phyloP scores from a whole-genome alignment of 2,888 invertebrate species.

The Lycophotia porphyrea region DNA sequence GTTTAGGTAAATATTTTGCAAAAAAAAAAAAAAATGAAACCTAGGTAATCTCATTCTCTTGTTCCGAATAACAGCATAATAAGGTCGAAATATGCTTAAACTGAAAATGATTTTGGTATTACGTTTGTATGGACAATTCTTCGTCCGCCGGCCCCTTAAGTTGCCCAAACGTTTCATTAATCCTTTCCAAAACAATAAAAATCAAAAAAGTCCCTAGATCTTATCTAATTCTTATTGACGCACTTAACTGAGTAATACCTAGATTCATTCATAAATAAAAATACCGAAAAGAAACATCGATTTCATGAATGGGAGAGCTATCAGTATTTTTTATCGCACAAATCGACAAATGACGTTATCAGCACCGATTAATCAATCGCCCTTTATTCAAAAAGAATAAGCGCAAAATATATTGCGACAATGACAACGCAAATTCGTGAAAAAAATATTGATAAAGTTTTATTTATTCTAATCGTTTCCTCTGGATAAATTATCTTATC shows the following conservation, averaged over 20 bases:
- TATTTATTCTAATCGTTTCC: constrained; percentile 10
- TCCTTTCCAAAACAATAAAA: background rate
- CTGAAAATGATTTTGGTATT: too few species aligned
- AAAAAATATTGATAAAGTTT: constrained; percentile 3
- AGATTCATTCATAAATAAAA: constrained; percentile 52
- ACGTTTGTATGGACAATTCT: too few species aligned
- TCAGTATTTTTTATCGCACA: constrained; percentile 44
- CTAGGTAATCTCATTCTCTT: too few species aligned
- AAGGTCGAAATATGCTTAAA: too few species aligned
- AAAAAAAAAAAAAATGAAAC: too few species aligned
- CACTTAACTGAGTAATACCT: background rate
- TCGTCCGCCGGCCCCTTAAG: too few species aligned
- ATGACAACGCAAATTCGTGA: background rate
- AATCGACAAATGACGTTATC: constrained; percentile 44
- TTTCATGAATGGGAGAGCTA: constrained; percentile 55
- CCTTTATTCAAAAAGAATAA: constrained; percentile 24
- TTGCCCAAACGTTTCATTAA: background rate
- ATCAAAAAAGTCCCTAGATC: constrained; percentile 19
- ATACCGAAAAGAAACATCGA: background rate
- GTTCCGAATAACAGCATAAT: too few species aligned
- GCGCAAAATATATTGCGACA: constrained; percentile 27
- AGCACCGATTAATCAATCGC: constrained; percentile 4
- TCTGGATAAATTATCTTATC: constrained; percentile 27
- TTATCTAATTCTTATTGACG: constrained; percentile 27
- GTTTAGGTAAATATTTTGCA: too few species aligned